These are phyloP conservation scores for Amphilophus citrinellus DNA, from an alignment of 2,113 vertebrate species.

Conservation along the genomic window DNA sequence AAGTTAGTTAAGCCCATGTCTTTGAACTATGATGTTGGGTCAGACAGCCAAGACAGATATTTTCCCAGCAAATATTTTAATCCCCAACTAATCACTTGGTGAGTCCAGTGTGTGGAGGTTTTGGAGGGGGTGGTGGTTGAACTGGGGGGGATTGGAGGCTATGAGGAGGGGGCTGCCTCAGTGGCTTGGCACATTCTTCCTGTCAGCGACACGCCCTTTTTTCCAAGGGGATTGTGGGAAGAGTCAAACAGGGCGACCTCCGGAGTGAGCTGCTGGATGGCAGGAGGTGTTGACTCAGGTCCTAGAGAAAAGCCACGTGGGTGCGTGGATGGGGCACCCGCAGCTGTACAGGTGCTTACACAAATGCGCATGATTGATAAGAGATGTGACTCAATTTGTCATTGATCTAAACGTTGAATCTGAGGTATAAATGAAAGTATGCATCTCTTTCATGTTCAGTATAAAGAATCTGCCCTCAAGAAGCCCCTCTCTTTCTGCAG, in stretches of 20 bases:
- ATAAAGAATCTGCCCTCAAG: constrained; percentile 64
- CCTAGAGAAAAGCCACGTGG: constrained; percentile 48
- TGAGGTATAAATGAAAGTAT: constrained; percentile 58
- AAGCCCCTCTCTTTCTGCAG: constrained; percentile 60
- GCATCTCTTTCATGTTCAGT: constrained; percentile 60
- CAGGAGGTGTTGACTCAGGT: constrained; percentile 38
- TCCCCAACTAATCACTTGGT: constrained; percentile 87
- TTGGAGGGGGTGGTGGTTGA: constrained; percentile 34
- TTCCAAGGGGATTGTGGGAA: constrained; percentile 77
- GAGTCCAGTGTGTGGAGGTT: constrained; percentile 76
- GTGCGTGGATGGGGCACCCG: constrained; percentile 36
- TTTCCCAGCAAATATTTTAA: constrained; percentile 88
- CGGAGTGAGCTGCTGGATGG: constrained; percentile 45
- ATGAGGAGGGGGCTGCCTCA: constrained; percentile 50
- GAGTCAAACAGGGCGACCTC: constrained; percentile 74
- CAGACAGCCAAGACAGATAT: constrained; percentile 84
- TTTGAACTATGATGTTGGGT: constrained; percentile 83
- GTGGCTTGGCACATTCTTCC: constrained; percentile 82
- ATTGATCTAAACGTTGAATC: constrained; percentile 47
- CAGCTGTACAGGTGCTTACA: constrained; percentile 13
- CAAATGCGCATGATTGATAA: constrained; percentile 39
- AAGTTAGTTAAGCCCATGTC: constrained; percentile 79
- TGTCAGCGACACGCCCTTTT: constrained; percentile 75
- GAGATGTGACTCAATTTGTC: constrained; percentile 35
- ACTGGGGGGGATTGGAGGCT: constrained; percentile 6